These are phyloP conservation scores for Megalopta genalis DNA, from an alignment of 1,140 invertebrate species.

Conservation along the genomic window DNA sequence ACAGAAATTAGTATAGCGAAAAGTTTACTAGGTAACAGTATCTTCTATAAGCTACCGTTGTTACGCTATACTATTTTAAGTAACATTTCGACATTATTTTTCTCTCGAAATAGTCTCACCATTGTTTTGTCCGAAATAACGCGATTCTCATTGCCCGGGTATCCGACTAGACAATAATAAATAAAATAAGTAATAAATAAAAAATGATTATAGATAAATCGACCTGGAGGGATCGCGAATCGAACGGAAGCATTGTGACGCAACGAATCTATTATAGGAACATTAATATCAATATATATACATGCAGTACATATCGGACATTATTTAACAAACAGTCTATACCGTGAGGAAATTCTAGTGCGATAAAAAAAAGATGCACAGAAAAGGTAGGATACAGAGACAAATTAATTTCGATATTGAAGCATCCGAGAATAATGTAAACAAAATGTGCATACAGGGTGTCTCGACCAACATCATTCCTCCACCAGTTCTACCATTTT, in stretches of 20 bases:
- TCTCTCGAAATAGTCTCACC: not conserved
- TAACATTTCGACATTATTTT: not conserved
- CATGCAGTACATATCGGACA: constrained; percentile 55
- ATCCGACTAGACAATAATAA: not conserved
- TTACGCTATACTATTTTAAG: not conserved
- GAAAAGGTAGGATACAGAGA: not conserved
- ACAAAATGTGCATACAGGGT: not conserved
- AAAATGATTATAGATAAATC: not conserved
- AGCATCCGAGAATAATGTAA: constrained; percentile 35
- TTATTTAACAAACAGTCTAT: constrained; percentile 52
- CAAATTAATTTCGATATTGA: constrained; percentile 37
- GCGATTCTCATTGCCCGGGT: constrained; percentile 52
- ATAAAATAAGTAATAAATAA: not conserved
- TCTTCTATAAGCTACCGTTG: not conserved
- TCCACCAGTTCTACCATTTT: not conserved
- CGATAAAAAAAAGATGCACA: constrained; percentile 46
- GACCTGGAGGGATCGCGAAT: not conserved
- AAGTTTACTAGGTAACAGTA: not conserved
- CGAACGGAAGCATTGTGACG: constrained; percentile 3
- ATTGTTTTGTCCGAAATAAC: constrained; percentile 30
- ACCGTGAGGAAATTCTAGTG: constrained; percentile 44
- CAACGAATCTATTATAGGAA: constrained; percentile 25
- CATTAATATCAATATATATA: constrained; percentile 55
- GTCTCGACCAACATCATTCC: not conserved
- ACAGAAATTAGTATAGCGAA: not conserved